phyloP scores from a whole-genome alignment of 2,113 vertebrate species.

The Seriola quinqueradiata region DNA sequence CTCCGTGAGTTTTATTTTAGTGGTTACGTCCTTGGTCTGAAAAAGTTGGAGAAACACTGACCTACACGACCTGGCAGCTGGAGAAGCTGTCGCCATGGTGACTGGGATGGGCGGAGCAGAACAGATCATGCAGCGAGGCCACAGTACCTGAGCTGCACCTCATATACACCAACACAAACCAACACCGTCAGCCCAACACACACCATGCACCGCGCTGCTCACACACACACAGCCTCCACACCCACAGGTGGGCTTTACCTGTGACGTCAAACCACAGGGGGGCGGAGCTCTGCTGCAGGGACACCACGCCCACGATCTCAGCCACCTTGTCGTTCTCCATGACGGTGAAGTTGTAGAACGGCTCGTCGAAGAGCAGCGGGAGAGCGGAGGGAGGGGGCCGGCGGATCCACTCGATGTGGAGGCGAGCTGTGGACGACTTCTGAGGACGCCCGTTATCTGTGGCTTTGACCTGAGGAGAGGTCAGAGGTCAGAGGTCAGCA shows the following conservation, averaged over 20 bases:
- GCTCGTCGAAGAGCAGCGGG: slow-evolving; percentile 91
- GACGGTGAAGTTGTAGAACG: slow-evolving; percentile 95
- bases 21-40: no score
- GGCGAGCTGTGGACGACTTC: slow-evolving; percentile 92
- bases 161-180: slow-evolving; percentile 29
- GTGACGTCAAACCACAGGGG: slow-evolving; percentile 96
- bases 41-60: no score
- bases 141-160: slow-evolving; percentile 54
- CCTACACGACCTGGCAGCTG: slow-evolving; percentile 18
- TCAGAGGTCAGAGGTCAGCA: no score
- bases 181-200: slow-evolving; percentile 19
- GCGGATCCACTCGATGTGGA: slow-evolving; percentile 97
- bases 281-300: slow-evolving; percentile 89
- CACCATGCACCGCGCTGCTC: slow-evolving; percentile 43
- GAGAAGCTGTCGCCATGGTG: slow-evolving; percentile 64
- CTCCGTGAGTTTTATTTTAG: no score
- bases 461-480: slow-evolving; percentile 90
- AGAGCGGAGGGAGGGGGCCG: slow-evolving; percentile 82
- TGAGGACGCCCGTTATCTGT: slow-evolving; percentile 97
- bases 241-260: slow-evolving; percentile 82
- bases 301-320: slow-evolving; percentile 95
- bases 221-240: not conserved
- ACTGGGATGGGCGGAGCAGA: slow-evolving; percentile 60
- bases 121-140: slow-evolving; percentile 68
- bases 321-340: slow-evolving; percentile 96